These are phyloP conservation scores for Cyclargus thomasi DNA, from an alignment of 1,140 invertebrate species.

Conservation along the genomic window DNA sequence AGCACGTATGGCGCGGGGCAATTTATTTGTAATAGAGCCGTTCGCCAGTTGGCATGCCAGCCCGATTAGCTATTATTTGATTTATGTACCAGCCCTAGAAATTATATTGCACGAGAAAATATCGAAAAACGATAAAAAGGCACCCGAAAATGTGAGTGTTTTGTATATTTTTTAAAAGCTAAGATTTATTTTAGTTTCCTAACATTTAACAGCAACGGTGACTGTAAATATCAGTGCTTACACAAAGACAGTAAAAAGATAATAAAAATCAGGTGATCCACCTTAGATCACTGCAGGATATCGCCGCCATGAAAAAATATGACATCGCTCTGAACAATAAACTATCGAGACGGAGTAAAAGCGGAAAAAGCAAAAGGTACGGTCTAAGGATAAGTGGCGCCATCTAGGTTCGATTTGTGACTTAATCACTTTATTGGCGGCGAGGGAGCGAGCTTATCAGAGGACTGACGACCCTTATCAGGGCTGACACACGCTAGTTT, in stretches of 20 bases:
- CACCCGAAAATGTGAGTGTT: too few relatives aligned
- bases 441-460: constrained; percentile 65
- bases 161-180: too few relatives aligned
- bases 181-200: too few relatives aligned
- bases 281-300: not conserved
- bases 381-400: constrained; percentile 36
- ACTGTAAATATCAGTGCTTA: too few relatives aligned
- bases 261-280: not conserved
- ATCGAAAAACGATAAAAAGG: not conserved
- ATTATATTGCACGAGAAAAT: not conserved
- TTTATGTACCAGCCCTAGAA: not conserved
- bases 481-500: not conserved
- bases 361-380: constrained; percentile 10
- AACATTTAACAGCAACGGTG: too few relatives aligned
- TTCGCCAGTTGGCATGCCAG: constrained; percentile 29
- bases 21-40: constrained; percentile 73
- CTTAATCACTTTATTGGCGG: constrained; percentile 75
- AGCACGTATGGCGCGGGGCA: constrained; percentile 71
- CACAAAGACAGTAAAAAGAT: not conserved
- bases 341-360: not conserved
- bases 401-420: constrained; percentile 63
- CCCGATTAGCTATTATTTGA: constrained; percentile 15
- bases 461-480: constrained; percentile 24
- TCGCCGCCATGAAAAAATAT: not conserved
- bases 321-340: not conserved